These are phyloP conservation scores for Nannobrachium achirus DNA, from an alignment of 2,113 vertebrate genomes.

Conservation along the genomic window DNA sequence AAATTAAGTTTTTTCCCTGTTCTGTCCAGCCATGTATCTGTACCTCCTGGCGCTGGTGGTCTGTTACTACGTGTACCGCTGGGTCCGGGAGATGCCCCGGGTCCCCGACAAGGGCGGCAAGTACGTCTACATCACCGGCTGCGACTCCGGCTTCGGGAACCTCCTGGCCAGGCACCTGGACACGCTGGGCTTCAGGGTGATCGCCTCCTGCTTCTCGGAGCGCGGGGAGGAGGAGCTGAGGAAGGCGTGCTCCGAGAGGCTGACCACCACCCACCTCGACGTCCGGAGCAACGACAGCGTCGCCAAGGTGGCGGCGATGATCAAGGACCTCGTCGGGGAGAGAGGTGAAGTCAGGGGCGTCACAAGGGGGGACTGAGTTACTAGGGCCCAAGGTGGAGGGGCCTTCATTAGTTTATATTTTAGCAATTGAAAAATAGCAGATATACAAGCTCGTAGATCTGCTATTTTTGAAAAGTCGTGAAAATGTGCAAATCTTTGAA, in stretches of 20 bases:
- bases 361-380: too few relatives aligned
- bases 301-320: constrained; percentile 72
- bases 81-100: constrained; percentile 72
- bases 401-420: too few relatives aligned
- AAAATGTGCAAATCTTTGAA: too few relatives aligned
- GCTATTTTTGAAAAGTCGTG: too few relatives aligned
- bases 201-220: constrained; percentile 84
- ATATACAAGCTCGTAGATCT: too few relatives aligned
- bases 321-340: constrained; percentile 72
- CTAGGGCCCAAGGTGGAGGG: too few relatives aligned
- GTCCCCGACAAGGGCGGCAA: constrained; percentile 67
- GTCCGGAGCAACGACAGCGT: constrained; percentile 78
- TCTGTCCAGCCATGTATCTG: constrained; percentile 67
- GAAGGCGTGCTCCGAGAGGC: constrained; percentile 76
- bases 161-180: constrained; percentile 85
- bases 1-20: background rate
- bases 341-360: constrained; percentile 70
- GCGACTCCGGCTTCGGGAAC: constrained; percentile 88
- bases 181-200: constrained; percentile 80
- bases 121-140: constrained; percentile 90
- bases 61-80: constrained; percentile 71
- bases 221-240: constrained; percentile 82
- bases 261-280: constrained; percentile 75
- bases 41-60: constrained; percentile 65
- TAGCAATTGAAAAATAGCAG: too few relatives aligned